Evolutionary conservation across 2,888 invertebrate species (phyloP).

Genomic region (Lydus trimaculatus): DNA sequence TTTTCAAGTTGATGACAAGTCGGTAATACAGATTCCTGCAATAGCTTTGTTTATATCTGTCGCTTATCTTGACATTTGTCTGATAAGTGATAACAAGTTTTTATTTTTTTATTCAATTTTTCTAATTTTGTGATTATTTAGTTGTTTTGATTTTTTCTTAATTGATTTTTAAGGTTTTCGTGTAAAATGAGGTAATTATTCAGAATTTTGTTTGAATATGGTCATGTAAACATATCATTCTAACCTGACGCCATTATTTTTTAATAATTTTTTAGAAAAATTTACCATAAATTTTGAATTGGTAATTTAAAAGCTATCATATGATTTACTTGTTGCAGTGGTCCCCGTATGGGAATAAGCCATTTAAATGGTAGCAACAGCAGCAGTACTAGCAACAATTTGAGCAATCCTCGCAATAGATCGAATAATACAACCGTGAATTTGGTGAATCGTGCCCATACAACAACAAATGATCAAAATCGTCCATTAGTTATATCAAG

Average conservation of each 20-base stretch:
- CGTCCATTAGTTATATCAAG: conserved; percentile 45
- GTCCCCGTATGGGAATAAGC: conserved; percentile 56
- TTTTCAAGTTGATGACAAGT: background rate
- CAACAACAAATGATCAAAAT: conserved; percentile 44
- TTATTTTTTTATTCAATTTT: background rate
- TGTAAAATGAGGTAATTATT: conserved; percentile 17
- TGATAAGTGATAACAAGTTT: background rate
- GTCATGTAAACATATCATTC: background rate
- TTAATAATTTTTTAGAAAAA: background rate
- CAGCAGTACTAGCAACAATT: background rate
- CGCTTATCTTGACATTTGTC: conserved; percentile 3
- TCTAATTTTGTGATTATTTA: background rate
- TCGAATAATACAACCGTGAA: background rate
- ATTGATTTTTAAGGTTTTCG: background rate
- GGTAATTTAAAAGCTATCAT: background rate
- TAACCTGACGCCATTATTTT: conserved; percentile 6
- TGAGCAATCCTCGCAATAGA: background rate
- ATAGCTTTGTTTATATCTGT: conserved; percentile 4
- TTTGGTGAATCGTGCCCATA: conserved; percentile 14
- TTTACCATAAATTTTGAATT: background rate
- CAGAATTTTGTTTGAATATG: background rate
- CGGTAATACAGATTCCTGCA: background rate
- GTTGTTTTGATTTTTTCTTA: background rate
- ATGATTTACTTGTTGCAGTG: conserved; percentile 43
- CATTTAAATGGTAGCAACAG: conserved; percentile 55